A percentile compares a stretch with the other conserved stretches of the same genome.
phyloP scores from a whole-genome alignment of 2,113 vertebrate species.

The Plestiodon gilberti region DNA sequence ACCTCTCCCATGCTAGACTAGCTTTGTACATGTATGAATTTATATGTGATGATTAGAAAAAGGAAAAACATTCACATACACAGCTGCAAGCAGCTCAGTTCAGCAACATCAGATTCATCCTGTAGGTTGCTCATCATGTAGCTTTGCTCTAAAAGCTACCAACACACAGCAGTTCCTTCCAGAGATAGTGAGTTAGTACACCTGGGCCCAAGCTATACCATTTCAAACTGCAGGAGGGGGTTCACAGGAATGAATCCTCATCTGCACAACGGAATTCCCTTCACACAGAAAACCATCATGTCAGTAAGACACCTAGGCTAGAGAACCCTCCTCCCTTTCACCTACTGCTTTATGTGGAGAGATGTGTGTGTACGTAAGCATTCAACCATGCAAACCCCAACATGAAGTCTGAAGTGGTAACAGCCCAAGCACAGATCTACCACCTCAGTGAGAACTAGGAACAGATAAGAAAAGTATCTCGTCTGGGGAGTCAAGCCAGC shows the following conservation, averaged over 20 bases:
- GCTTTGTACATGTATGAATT: too few relatives aligned
- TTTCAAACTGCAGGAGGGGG: too few relatives aligned
- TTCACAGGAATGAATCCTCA: neutral
- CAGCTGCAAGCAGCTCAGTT: neutral
- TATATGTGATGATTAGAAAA: too few relatives aligned
- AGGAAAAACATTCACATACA: too few relatives aligned
- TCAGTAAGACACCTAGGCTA: too few relatives aligned
- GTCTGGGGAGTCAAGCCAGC: neutral
- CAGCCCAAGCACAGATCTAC: neutral
- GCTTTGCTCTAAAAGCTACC: neutral
- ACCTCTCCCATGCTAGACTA: too few relatives aligned
- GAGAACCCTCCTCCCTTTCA: too few relatives aligned
- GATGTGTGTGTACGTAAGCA: neutral
- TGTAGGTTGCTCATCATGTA: neutral
- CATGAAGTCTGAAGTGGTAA: too few relatives aligned
- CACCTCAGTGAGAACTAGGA: neutral
- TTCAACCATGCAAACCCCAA: neutral
- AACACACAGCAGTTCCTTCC: neutral
- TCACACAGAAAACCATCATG: neutral
- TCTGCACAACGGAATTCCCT: neutral
- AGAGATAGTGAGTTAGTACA: neutral
- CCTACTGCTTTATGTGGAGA: too few relatives aligned
- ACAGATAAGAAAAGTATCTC: neutral
- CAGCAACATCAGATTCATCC: neutral
- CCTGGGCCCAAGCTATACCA: too few relatives aligned